Evolutionary conservation across 2,888 invertebrate species (phyloP).

Genomic region (Cinara cedri): DNA sequence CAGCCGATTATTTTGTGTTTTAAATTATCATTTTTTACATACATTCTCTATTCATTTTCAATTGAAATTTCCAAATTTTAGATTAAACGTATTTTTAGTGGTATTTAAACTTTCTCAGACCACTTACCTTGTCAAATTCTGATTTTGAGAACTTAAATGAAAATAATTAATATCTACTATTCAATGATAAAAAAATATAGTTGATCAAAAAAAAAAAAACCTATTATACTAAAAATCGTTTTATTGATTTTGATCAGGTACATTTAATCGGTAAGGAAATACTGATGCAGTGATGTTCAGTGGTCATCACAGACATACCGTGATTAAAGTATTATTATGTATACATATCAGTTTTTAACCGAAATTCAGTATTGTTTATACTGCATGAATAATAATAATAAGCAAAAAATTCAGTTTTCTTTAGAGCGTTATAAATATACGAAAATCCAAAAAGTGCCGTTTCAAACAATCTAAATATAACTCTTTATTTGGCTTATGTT

Average conservation of each 20-base stretch:
- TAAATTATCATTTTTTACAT: too few relatives aligned
- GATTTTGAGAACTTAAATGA: too few relatives aligned
- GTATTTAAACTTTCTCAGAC: too few relatives aligned
- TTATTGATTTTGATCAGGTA: constrained; percentile 14
- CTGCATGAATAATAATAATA: not conserved
- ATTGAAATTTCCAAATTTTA: too few relatives aligned
- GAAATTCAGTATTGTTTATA: not conserved
- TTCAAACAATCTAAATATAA: constrained; percentile 31
- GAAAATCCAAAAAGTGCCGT: not conserved
- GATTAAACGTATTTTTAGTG: too few relatives aligned
- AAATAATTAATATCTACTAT: too few relatives aligned
- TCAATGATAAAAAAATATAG: too few relatives aligned
- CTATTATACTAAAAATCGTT: too few relatives aligned
- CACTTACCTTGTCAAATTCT: too few relatives aligned
- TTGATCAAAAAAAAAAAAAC: too few relatives aligned
- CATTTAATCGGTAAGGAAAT: not conserved
- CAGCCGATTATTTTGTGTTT: too few relatives aligned
- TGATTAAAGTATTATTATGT: not conserved
- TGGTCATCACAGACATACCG: not conserved
- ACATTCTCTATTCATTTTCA: too few relatives aligned
- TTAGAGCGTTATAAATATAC: not conserved
- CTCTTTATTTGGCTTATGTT: constrained; percentile 37
- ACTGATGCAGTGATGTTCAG: not conserved
- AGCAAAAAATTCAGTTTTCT: constrained; percentile 5
- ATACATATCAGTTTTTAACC: not conserved